Evolutionary conservation across 2,113 vertebrate genomes (phyloP).

Genomic region (Archilochus colubris): DNA sequence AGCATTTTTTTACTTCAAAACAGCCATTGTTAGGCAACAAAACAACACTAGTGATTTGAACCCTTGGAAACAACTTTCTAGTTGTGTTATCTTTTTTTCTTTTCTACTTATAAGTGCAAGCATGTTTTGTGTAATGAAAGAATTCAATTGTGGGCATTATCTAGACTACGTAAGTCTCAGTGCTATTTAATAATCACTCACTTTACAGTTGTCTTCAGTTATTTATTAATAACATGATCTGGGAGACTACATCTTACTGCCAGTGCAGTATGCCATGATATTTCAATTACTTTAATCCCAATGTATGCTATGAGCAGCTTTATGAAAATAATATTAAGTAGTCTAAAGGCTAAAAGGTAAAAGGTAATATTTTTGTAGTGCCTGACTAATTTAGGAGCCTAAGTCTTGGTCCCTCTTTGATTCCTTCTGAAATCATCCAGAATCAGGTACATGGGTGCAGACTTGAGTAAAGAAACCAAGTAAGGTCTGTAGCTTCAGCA

Average conservation of each 20-base stretch:
- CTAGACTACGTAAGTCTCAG: neutral
- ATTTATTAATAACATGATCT: conserved; percentile 30
- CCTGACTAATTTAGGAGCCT: neutral
- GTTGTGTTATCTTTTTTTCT: neutral
- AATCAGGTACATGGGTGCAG: neutral
- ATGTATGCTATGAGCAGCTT: conserved; percentile 17
- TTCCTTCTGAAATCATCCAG: neutral
- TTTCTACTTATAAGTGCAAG: neutral
- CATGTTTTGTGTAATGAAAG: neutral
- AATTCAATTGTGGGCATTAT: neutral
- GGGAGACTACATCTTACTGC: neutral
- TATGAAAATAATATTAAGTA: conserved; percentile 29
- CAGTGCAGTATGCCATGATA: neutral
- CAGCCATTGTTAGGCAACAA: neutral
- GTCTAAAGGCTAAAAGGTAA: neutral
- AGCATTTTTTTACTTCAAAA: conserved; percentile 61
- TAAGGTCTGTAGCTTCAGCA: neutral
- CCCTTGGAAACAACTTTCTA: neutral
- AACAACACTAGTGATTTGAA: neutral
- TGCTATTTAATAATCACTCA: neutral
- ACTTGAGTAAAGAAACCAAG: neutral
- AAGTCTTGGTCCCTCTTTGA: neutral
- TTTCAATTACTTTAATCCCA: conserved; percentile 42
- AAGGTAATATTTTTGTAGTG: conserved; percentile 17
- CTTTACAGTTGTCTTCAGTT: neutral